Evolutionary conservation across 2,888 invertebrate species (phyloP), one percentile per base, ranked within the genome.

Genomic region (Nysson spinosus): DNA sequence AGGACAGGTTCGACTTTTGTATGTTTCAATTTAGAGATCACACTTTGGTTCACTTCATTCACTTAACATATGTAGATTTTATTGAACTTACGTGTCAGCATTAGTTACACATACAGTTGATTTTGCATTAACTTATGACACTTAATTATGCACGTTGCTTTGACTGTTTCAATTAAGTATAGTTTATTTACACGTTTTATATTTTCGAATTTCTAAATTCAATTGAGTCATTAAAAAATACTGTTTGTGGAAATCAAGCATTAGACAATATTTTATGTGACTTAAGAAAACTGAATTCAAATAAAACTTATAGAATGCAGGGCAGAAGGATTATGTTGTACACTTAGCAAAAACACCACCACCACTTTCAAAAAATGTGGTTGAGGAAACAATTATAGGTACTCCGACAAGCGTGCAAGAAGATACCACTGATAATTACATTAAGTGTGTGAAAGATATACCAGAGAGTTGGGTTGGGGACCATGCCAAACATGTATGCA

Each of bases 301-400:
- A 49, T 58, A 40, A 7, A 51, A 32, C 20, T 72, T 71, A 47
- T 73, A 93, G 93, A 90, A 89, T 46, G 89, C 91, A 44, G 88
- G 88, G 26, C 90, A 91, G 58, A 92, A 93, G 80, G 95, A 95
- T 79, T 93, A 92, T 88, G 91, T 95, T 2, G 91, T 96, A 24
- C 95, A 95, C 83, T 88, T 96, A 80, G 93, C 95, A 26, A 91
- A 93, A 70, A 95, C 95, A 17, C 93, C 93, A n/a, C 90, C 90
- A 26, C 85, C 87, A 2, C 88, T 89, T 14, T 87, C 88, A 16
- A 88, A 87, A 69, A 87, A 84, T 61, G 82, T 86, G 12, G 85
- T 87, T 3, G 87, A 88, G 57, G 87, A 88, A 73, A 81, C 84
- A 55, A 24, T 89, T 24, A 86, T 70, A 51, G 69, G 67, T 55